A percentile compares a stretch with the other conserved stretches of the same genome.
These are phyloP conservation scores for Rhabdophis nuchalis DNA, from an alignment of 2,797 vertebrate species.

Conservation along the genomic window DNA sequence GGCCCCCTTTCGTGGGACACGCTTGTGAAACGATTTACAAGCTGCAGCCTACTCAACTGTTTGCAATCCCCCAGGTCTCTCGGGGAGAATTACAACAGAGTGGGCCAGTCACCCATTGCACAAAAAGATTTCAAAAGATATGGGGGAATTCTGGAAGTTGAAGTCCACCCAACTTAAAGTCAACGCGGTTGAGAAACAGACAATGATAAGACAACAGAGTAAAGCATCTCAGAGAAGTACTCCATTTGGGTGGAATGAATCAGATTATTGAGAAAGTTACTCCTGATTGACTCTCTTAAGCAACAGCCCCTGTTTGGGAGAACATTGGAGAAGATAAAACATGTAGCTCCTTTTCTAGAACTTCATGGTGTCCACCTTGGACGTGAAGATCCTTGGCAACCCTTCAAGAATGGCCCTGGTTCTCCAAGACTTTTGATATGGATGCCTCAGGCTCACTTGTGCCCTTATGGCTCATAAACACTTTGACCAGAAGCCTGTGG, in stretches of 20 bases:
- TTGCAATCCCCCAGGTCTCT: neutral
- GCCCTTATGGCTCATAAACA: neutral
- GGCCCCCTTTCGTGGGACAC: neutral
- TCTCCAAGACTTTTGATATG: neutral
- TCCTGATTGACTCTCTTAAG: neutral
- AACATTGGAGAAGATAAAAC: neutral
- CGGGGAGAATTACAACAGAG: neutral
- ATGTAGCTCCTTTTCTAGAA: neutral
- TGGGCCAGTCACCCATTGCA: neutral
- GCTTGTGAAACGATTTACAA: neutral
- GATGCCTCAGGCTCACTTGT: neutral
- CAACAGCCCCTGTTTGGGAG: neutral
- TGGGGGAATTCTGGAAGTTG: neutral
- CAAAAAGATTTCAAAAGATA: neutral
- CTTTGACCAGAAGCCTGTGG: slow-evolving; percentile 12
- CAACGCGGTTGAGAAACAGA: neutral
- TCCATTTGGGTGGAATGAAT: neutral
- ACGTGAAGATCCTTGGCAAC: accelerated
- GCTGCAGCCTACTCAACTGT: neutral
- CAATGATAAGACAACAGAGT: neutral
- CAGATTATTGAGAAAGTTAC: neutral
- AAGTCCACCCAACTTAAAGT: neutral
- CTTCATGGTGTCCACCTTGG: neutral
- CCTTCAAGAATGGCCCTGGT: too few relatives aligned
- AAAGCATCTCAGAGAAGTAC: neutral